phyloP scores from a whole-genome alignment of 2,113 vertebrate species.

The Nestor notabilis region DNA sequence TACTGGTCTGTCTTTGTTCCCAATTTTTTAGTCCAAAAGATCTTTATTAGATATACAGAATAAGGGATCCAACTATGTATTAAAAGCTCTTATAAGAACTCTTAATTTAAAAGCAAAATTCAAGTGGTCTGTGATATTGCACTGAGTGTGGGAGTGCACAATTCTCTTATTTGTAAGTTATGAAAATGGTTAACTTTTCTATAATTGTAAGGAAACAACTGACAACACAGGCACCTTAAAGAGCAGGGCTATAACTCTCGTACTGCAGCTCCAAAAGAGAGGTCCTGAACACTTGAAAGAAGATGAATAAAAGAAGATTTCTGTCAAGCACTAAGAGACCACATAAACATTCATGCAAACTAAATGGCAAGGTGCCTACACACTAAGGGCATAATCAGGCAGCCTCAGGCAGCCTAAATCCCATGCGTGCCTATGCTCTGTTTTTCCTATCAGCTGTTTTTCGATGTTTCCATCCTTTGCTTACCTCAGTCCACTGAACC shows the following conservation, averaged over 20 bases:
- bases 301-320: neutral
- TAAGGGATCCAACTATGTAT: neutral
- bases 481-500: neutral
- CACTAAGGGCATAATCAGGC: neutral
- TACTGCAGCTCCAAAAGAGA: neutral
- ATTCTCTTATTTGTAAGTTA: neutral
- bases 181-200: neutral
- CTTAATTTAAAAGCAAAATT: neutral
- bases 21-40: neutral
- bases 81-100: neutral
- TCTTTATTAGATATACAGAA: slow-evolving; percentile 20
- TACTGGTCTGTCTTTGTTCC: slow-evolving; percentile 23
- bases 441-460: neutral
- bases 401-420: neutral
- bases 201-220: neutral
- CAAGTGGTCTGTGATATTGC: neutral
- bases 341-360: neutral
- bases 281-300: neutral
- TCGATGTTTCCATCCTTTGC: neutral
- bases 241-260: neutral
- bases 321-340: neutral
- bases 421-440: neutral
- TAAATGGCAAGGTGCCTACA: neutral
- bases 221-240: neutral
- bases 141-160: neutral